Conservation (phyloP, 1,140 invertebrate species). For the Solenopsis invicta region DNA sequence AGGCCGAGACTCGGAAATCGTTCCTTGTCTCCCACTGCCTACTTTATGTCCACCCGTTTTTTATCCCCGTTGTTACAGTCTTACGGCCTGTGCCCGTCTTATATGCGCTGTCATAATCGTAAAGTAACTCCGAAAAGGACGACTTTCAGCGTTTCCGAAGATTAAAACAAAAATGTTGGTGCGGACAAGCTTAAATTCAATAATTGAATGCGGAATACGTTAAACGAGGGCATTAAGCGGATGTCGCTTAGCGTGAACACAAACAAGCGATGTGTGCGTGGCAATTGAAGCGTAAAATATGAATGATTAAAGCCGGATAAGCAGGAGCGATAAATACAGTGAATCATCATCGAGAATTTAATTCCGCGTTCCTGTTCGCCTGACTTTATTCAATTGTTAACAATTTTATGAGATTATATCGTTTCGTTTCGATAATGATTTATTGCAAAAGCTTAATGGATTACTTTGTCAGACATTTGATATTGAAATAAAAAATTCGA, state of each 20-base stretch:
- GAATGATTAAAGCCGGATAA: conserved; percentile 23
- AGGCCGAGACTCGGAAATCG: conserved; percentile 52
- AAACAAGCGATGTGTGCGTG: conserved; percentile 27
- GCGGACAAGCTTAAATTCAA: conserved; percentile 42
- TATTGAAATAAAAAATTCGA: background rate
- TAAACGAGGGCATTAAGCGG: conserved; percentile 56
- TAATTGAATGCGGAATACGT: conserved; percentile 71
- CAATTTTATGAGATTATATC: background rate
- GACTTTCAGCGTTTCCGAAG: conserved; percentile 63
- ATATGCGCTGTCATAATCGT: conserved; percentile 70
- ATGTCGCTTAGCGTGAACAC: conserved; percentile 46
- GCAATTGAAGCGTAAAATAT: conserved; percentile 47
- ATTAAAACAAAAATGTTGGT: conserved; percentile 58
- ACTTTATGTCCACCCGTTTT: conserved; percentile 72
- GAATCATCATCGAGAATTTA: conserved; percentile 35
- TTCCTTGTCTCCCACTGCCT: conserved; percentile 67
- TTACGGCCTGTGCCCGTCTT: conserved; percentile 67
- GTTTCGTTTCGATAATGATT: background rate
- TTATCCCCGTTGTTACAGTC: conserved; percentile 76
- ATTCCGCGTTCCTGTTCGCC: background rate
- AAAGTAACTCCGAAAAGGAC: conserved; percentile 66
- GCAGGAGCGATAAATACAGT: background rate
- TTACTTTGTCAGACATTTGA: background rate
- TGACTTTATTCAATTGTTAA: background rate
- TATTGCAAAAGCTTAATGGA: background rate